These are phyloP conservation scores for Camponotus vicinus DNA, from an alignment of 1,140 invertebrate species.

Conservation along the genomic window DNA sequence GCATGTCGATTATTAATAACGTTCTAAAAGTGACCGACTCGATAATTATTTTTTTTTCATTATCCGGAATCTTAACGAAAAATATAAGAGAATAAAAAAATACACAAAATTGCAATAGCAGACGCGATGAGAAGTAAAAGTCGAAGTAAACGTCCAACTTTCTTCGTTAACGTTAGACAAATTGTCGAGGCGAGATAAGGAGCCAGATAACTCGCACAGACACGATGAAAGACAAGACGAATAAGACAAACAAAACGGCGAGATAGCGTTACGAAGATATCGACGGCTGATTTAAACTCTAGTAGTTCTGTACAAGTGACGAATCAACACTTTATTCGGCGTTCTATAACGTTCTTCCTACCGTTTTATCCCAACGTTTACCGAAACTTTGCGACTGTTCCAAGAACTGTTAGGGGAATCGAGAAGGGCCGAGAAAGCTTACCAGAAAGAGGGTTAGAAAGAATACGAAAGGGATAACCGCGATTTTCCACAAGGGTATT, in stretches of 20 bases:
- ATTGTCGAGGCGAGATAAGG: background rate
- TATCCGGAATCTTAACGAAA: slow-evolving; percentile 29
- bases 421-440: slow-evolving; percentile 33
- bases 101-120: background rate
- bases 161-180: slow-evolving; percentile 27
- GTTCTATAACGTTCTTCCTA: slow-evolving; percentile 40
- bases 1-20: background rate
- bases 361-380: slow-evolving; percentile 71
- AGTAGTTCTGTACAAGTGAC: slow-evolving; percentile 37
- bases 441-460: slow-evolving; percentile 12
- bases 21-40: background rate
- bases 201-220: background rate
- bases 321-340: slow-evolving; percentile 74
- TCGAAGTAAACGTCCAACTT: slow-evolving; percentile 3
- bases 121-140: too few species aligned
- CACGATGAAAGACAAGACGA: background rate
- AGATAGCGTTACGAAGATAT: slow-evolving; percentile 21
- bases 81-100: background rate
- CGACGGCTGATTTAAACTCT: slow-evolving; percentile 43
- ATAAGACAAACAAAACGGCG: slow-evolving; percentile 44
- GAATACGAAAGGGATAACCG: background rate
- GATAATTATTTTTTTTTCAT: background rate
- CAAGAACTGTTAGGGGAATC: slow-evolving; percentile 56
- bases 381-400: slow-evolving; percentile 57
- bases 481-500: background rate